These are phyloP conservation scores for Synchiropus splendidus DNA, from an alignment of 2,113 vertebrate species.

Conservation along the genomic window DNA sequence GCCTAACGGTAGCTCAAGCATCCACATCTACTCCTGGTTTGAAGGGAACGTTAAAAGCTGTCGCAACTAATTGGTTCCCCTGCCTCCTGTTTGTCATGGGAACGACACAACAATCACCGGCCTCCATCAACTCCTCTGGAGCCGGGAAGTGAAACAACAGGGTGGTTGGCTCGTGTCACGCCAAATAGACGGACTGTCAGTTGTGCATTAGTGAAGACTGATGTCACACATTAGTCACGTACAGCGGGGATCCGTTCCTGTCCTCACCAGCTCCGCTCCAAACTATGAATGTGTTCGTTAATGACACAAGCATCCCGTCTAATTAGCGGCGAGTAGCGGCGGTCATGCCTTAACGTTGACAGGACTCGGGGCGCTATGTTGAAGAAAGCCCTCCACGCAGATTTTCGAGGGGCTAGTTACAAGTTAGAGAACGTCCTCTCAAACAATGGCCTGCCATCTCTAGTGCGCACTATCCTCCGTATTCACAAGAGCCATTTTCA, in stretches of 20 bases:
- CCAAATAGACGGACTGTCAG: slow-evolving; percentile 26
- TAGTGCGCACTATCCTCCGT: slow-evolving; percentile 42
- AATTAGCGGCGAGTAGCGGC: too few species aligned
- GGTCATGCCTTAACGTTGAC: background rate
- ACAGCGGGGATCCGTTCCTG: slow-evolving; percentile 2
- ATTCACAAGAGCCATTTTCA: slow-evolving; percentile 33
- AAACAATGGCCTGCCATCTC: slow-evolving; percentile 39
- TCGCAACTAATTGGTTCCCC: slow-evolving; percentile 57
- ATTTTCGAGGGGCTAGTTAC: slow-evolving; percentile 38
- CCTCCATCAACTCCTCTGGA: slow-evolving; percentile 24
- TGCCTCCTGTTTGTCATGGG: slow-evolving; percentile 54
- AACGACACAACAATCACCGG: slow-evolving; percentile 26
- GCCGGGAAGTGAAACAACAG: slow-evolving; percentile 25
- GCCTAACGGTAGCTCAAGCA: slow-evolving; percentile 20
- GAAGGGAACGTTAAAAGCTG: slow-evolving; percentile 42
- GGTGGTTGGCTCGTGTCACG: slow-evolving; percentile 23
- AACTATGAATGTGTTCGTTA: too few species aligned
- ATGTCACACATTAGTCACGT: slow-evolving; percentile 22
- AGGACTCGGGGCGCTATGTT: slow-evolving; percentile 15
- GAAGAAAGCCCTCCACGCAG: slow-evolving; percentile 31
- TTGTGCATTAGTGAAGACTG: slow-evolving; percentile 36
- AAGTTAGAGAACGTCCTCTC: slow-evolving; percentile 42
- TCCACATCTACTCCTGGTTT: slow-evolving; percentile 18
- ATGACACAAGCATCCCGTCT: too few species aligned
- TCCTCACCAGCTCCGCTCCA: background rate